phyloP scores from a whole-genome alignment of 2,797 vertebrate species.

The Notolepis coatsorum region DNA sequence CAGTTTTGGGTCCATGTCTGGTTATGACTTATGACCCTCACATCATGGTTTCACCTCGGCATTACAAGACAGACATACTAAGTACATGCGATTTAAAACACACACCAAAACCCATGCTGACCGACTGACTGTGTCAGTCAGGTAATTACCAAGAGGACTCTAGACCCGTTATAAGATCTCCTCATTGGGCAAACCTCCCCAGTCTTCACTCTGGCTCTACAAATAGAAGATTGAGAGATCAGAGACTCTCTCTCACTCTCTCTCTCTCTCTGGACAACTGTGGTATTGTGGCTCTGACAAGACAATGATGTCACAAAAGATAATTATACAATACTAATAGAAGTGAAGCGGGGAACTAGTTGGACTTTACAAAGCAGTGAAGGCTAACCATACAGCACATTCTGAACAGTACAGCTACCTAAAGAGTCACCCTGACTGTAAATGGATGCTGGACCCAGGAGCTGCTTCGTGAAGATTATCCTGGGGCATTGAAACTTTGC shows the following conservation, averaged over 20 bases:
- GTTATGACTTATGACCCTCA: conserved; percentile 7
- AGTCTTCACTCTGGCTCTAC: conserved; percentile 97
- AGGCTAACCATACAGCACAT: conserved; percentile 8
- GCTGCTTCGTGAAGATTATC: conserved; percentile 28
- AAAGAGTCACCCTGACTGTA: conserved; percentile 21
- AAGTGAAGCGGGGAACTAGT: background rate
- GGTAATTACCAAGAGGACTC: conserved; percentile 90
- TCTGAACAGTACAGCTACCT: conserved; percentile 14
- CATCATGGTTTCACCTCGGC: conserved; percentile 49
- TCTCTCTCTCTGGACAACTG: background rate
- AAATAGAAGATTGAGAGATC: conserved; percentile 88
- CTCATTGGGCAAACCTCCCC: conserved; percentile 95
- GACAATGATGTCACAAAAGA: conserved; percentile 1
- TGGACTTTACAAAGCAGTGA: conserved; percentile 1
- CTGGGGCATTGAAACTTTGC: conserved; percentile 40
- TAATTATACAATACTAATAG: background rate
- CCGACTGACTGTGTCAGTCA: conserved; percentile 81
- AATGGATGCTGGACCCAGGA: conserved; percentile 30
- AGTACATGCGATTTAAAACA: conserved; percentile 54
- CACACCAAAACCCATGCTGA: conserved; percentile 88
- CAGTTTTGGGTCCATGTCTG: conserved; percentile 35
- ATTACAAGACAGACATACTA: conserved; percentile 69
- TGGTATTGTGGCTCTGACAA: background rate
- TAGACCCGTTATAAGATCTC: conserved; percentile 91
- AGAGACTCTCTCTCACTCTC: conserved; percentile 32